Evolutionary conservation across 1,140 invertebrate genomes (phyloP), one percentile per base, ranked within the genome.

Genomic region (Eurosta solidaginis): DNA sequence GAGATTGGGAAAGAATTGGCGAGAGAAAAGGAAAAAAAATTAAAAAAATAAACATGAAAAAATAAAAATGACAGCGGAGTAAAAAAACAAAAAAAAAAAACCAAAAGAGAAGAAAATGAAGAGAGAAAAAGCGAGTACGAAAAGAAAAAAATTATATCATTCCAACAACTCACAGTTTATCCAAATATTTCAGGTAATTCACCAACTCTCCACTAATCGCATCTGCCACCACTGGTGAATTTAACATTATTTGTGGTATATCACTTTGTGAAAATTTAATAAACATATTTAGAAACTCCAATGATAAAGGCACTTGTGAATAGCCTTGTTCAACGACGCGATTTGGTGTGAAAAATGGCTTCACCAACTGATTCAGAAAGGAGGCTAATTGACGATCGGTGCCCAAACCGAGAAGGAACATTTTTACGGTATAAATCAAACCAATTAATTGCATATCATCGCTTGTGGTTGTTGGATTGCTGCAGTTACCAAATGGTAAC

Each of bases 251-350:
- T 36, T 83, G 82, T 3, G 85, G 80, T 79, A 87, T 83, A 36
- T 87, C 83, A 0, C 17, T 49, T 0, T 84, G 82, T 0, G 85
- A 77, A 40, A 85, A 82, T 74, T 84, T 85, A 17, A 87, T 84
- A 59, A 87, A 87, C 83, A 87, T 83, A 59, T 87, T 86, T 1
- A 87, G 83, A 54, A 87, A 87, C 78, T 87, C 85, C 63, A 86
- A 50, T 0, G 85, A 85, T 0, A 87, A 77, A 0, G 85, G 81
- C 20, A 86, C 84, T 74, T 83, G 84, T n/a, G 79, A 82, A 20
- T 49, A 76, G 45, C 84, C 83, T 42, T 85, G 84, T 45, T 83
- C 83, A 2, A 84, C 40, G 12, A 86, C 80, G 6, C 83, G 80
- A 3, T 78, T 80, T 0, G 84, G 83, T 10, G 84, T 85, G 22